Evolutionary conservation across 1,140 invertebrate species (phyloP).

Genomic region (Teleogryllus occipitalis): DNA sequence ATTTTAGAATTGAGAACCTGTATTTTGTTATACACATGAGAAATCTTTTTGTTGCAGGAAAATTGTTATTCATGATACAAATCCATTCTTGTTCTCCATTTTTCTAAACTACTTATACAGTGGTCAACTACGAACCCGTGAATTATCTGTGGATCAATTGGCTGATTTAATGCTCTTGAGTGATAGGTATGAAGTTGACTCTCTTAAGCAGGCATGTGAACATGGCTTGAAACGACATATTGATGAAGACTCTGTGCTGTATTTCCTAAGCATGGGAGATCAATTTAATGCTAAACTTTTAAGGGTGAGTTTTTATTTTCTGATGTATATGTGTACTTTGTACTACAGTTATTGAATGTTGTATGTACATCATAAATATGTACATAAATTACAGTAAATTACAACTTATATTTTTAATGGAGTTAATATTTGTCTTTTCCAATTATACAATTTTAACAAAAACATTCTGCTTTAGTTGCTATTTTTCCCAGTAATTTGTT

Average conservation of each 20-base stretch:
- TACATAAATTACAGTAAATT: too few relatives aligned
- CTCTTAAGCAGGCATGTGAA: constrained; percentile 51
- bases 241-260: constrained; percentile 55
- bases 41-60: constrained; percentile 40
- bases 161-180: constrained; percentile 53
- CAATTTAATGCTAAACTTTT: constrained; percentile 52
- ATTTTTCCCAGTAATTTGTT: too few relatives aligned
- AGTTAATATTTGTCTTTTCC: too few relatives aligned
- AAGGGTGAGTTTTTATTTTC: constrained; percentile 40
- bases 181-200: constrained; percentile 48
- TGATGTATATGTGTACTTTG: background rate
- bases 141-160: constrained; percentile 48
- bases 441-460: too few relatives aligned
- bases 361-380: too few relatives aligned
- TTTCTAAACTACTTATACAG: constrained; percentile 57
- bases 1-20: too few relatives aligned
- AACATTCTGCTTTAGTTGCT: too few relatives aligned
- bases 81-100: constrained; percentile 49
- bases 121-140: constrained; percentile 43
- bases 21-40: too few relatives aligned
- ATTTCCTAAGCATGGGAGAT: constrained; percentile 55
- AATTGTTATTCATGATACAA: constrained; percentile 57
- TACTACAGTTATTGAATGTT: too few relatives aligned
- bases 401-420: too few relatives aligned
- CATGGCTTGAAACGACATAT: constrained; percentile 46